Evolutionary conservation across 2,888 invertebrate species (phyloP).

Genomic region (Synanthedon myopaeformis): DNA sequence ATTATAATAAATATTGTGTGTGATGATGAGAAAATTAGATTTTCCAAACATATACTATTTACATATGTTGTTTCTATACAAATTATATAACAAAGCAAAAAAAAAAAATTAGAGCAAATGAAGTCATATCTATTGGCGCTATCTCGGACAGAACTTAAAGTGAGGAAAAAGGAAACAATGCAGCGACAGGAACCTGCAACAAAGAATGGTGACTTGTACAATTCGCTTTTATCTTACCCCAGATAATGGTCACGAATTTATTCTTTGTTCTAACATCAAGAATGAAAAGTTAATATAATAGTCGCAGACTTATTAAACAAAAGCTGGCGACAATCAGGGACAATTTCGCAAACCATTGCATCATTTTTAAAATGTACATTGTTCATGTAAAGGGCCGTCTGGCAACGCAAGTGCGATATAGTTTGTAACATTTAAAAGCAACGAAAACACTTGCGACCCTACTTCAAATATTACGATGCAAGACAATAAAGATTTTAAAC

Average conservation of each 20-base stretch:
- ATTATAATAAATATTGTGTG: background rate
- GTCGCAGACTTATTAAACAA: too few species aligned
- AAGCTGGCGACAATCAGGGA: too few species aligned
- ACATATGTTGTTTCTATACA: background rate
- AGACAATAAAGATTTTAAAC: too few species aligned
- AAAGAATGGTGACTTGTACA: conserved; percentile 23
- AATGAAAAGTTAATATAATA: too few species aligned
- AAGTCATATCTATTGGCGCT: conserved; percentile 19
- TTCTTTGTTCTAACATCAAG: background rate
- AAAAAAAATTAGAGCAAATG: conserved; percentile 3
- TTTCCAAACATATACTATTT: background rate
- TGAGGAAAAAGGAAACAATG: conserved; percentile 91
- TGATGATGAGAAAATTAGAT: background rate
- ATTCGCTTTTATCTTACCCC: conserved; percentile 13
- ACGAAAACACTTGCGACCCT: too few species aligned
- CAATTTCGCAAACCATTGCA: too few species aligned
- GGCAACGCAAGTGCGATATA: too few species aligned
- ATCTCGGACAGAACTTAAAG: conserved; percentile 84
- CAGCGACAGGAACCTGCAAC: conserved; percentile 85
- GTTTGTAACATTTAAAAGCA: too few species aligned
- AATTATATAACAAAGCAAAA: background rate
- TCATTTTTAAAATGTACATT: too few species aligned
- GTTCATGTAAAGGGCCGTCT: too few species aligned
- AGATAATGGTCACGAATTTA: background rate
- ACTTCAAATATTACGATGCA: too few species aligned